phyloP scores from a whole-genome alignment of 2,113 vertebrate species.

The Atlantisia rogersi region DNA sequence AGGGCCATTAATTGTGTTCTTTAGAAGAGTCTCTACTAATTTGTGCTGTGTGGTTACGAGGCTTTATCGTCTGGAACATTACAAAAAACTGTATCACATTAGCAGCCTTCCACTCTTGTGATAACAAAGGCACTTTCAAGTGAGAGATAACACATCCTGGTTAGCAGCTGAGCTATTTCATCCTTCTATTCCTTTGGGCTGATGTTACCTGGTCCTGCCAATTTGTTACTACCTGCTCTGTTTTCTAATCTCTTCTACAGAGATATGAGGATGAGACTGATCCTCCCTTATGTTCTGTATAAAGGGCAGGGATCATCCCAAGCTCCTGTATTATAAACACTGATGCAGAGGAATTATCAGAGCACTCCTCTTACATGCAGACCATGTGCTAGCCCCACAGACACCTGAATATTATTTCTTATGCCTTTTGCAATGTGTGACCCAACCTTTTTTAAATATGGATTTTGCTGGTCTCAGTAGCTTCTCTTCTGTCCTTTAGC shows the following conservation, averaged over 20 bases:
- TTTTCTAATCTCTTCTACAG: background rate
- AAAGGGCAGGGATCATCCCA: background rate
- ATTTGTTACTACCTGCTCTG: background rate
- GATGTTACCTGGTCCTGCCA: background rate
- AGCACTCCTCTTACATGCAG: rapidly evolving
- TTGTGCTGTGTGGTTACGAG: background rate
- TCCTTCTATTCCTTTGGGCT: background rate
- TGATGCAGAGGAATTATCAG: background rate
- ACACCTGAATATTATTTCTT: background rate
- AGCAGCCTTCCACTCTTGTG: background rate
- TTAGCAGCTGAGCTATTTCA: background rate
- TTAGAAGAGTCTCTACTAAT: slow-evolving; percentile 1
- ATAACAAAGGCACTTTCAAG: background rate
- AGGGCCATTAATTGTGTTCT: background rate
- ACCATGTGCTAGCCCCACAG: background rate
- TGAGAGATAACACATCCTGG: background rate
- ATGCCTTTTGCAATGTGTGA: background rate
- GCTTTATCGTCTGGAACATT: background rate
- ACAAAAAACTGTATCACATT: background rate
- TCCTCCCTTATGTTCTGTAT: background rate
- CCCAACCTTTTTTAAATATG: background rate
- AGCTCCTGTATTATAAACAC: background rate
- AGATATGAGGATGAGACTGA: background rate
- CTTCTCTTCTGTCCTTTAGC: background rate
- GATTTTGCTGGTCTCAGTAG: background rate